Evolutionary conservation across 2,888 invertebrate genomes (phyloP).

Genomic region (Plagodis dolabraria): DNA sequence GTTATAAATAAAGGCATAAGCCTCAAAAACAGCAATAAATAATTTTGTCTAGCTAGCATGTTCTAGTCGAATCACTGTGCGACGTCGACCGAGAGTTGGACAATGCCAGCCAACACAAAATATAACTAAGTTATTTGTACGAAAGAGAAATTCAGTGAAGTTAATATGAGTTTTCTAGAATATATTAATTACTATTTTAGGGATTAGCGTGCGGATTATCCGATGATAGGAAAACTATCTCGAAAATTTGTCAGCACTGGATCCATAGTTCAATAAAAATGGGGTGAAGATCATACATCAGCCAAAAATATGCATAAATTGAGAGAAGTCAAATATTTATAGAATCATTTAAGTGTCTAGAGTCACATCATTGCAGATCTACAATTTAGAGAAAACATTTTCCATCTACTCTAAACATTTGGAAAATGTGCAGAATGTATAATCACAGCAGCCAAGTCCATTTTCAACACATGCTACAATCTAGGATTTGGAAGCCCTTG

Average conservation of each 20-base stretch:
- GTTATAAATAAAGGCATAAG: too few species aligned
- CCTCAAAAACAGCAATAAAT: too few species aligned
- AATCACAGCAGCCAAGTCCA: constrained; percentile 18
- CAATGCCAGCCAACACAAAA: constrained; percentile 28
- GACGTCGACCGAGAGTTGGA: constrained; percentile 20
- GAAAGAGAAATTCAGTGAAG: constrained; percentile 21
- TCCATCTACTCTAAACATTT: constrained; percentile 32
- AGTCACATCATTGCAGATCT: constrained; percentile 37
- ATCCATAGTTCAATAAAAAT: constrained; percentile 29
- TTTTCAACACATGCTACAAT: too few species aligned
- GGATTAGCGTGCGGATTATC: constrained; percentile 24
- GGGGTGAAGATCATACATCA: constrained; percentile 36
- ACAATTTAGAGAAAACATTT: constrained; percentile 34
- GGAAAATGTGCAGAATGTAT: constrained; percentile 27
- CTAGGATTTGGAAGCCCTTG: too few species aligned
- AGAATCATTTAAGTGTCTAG: constrained; percentile 31
- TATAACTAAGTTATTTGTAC: constrained; percentile 27
- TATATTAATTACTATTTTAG: constrained; percentile 2
- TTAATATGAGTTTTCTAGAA: constrained; percentile 31
- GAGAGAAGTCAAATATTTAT: constrained; percentile 27
- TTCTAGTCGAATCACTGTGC: too few species aligned
- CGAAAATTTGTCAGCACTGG: constrained; percentile 31
- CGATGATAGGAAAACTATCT: constrained; percentile 31
- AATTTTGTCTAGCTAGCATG: too few species aligned
- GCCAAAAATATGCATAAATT: constrained; percentile 30